Percentiles rank a stretch among this genome's conserved stretches.
phyloP scores from a whole-genome alignment of 2,797 vertebrate genomes.

The Macroramphosus scolopax region DNA sequence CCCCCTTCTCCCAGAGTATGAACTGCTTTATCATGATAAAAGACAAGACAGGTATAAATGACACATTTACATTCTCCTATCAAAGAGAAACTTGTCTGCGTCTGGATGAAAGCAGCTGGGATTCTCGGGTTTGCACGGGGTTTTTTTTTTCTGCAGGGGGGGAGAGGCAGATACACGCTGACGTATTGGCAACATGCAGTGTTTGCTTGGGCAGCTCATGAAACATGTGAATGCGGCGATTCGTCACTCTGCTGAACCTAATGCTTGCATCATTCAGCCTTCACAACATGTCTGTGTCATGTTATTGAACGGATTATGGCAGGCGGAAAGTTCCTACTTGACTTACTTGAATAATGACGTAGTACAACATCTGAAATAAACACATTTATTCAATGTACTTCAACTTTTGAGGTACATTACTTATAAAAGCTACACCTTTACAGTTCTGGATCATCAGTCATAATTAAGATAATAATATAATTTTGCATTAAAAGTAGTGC shows the following conservation, averaged over 20 bases:
- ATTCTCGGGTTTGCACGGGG: slow-evolving; percentile 26
- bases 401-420: too few species aligned
- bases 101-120: slow-evolving; percentile 57
- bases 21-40: slow-evolving; percentile 81
- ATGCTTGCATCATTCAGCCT: slow-evolving; percentile 6
- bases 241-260: neutral
- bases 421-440: too few species aligned
- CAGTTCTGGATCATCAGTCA: too few species aligned
- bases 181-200: slow-evolving; percentile 29
- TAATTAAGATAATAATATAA: too few species aligned
- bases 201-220: slow-evolving; percentile 45
- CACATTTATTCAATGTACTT: too few species aligned
- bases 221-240: slow-evolving; percentile 25
- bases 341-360: too few species aligned
- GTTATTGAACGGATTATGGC: slow-evolving; percentile 4
- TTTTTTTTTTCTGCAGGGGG: slow-evolving; percentile 36
- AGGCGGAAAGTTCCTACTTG: too few species aligned
- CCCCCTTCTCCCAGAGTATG: slow-evolving; percentile 62
- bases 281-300: slow-evolving; percentile 6
- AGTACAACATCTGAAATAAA: too few species aligned
- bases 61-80: slow-evolving; percentile 79
- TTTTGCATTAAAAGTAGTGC: too few species aligned
- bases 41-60: slow-evolving; percentile 80
- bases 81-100: slow-evolving; percentile 71
- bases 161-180: slow-evolving; percentile 37